Conservation (phyloP, 1,140 invertebrate species). For the Papilio dardanus region DNA sequence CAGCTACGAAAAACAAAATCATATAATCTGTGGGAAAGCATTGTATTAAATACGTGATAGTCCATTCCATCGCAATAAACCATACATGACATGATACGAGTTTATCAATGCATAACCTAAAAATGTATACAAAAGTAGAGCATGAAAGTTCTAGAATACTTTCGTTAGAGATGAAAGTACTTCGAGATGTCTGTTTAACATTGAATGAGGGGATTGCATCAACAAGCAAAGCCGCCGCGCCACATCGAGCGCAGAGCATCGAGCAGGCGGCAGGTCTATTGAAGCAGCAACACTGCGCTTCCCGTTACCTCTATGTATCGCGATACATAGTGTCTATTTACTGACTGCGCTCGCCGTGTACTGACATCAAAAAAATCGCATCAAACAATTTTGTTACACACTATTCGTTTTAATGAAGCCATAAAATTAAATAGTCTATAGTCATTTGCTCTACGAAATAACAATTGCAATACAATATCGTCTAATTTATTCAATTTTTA, state of each 20-base stretch:
- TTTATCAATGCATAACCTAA: not conserved
- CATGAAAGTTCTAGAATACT: slow-evolving; percentile 18
- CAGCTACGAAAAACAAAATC: not conserved
- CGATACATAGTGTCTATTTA: slow-evolving; percentile 58
- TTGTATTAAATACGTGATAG: not conserved
- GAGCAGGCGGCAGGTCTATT: slow-evolving; percentile 33
- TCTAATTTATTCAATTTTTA: too few relatives aligned
- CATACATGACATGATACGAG: not conserved
- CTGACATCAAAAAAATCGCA: slow-evolving; percentile 33
- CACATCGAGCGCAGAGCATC: too few relatives aligned
- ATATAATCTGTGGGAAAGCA: not conserved
- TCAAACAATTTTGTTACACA: not conserved
- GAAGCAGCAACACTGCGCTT: slow-evolving; percentile 52
- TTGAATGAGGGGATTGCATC: slow-evolving; percentile 56
- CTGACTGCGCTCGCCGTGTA: slow-evolving; percentile 41
- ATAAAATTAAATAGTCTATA: not conserved
- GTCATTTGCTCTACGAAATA: too few relatives aligned
- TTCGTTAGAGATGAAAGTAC: slow-evolving; percentile 12
- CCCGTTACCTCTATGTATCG: slow-evolving; percentile 66
- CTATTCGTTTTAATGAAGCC: too few relatives aligned
- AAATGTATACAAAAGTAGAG: not conserved
- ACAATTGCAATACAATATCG: too few relatives aligned
- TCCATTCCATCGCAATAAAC: not conserved
- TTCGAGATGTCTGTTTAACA: slow-evolving; percentile 43
- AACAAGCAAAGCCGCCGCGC: slow-evolving; percentile 25